phyloP scores from a whole-genome alignment of 2,797 vertebrate species.

The Esox lucius region DNA sequence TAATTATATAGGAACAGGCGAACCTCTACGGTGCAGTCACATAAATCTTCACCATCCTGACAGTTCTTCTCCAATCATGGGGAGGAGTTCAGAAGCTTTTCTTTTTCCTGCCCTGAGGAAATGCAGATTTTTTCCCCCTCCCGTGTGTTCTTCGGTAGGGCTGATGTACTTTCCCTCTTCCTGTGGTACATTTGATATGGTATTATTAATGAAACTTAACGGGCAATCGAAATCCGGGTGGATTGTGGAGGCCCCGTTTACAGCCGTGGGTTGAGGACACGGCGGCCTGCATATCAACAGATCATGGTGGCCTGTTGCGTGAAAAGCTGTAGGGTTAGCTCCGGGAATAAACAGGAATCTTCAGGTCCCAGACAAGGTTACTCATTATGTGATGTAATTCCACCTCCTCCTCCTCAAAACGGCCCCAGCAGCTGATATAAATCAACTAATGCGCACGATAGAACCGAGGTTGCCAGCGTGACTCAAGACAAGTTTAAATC shows the following conservation, averaged over 20 bases:
- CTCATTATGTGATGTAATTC: neutral
- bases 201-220: too few relatives aligned
- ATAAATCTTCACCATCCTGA: neutral
- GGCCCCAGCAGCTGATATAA: neutral
- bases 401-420: neutral
- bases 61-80: conserved; percentile 9
- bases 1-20: neutral
- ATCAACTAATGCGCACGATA: neutral
- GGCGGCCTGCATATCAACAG: too few relatives aligned
- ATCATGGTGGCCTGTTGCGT: too few relatives aligned
- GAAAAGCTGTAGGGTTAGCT: neutral
- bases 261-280: too few relatives aligned
- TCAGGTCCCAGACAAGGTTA: neutral
- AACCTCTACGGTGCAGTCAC: neutral
- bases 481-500: neutral
- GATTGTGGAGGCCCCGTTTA: too few relatives aligned
- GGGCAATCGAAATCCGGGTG: too few relatives aligned
- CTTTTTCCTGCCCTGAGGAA: too few relatives aligned
- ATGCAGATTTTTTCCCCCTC: too few relatives aligned
- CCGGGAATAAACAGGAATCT: neutral
- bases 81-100: neutral
- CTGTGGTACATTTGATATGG: too few relatives aligned
- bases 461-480: neutral
- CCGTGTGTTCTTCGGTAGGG: too few relatives aligned
- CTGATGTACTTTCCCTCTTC: too few relatives aligned